Percentiles rank a stretch among this genome's conserved stretches.
Evolutionary conservation across 2,888 invertebrate species (phyloP).

Genomic region (Pheosia gnoma): DNA sequence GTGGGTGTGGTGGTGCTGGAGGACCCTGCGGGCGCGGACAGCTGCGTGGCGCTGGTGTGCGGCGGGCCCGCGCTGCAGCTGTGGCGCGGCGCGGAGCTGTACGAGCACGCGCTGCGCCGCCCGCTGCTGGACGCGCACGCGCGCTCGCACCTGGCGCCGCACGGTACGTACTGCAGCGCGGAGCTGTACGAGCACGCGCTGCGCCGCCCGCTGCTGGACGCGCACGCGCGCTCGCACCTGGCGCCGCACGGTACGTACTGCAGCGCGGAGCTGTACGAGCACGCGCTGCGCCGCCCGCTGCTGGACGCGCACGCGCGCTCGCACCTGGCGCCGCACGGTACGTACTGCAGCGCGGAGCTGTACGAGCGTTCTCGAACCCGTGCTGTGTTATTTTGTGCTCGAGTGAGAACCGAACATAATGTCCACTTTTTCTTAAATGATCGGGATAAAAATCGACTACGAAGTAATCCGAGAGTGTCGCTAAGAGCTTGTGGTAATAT

Average conservation of each 20-base stretch:
- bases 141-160: slow-evolving; percentile 38
- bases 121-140: slow-evolving; percentile 89
- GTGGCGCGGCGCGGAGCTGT: slow-evolving; percentile 90
- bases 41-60: slow-evolving; percentile 74
- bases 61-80: slow-evolving; percentile 93
- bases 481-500: too few relatives aligned
- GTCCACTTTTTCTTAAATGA: too few relatives aligned
- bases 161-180: slow-evolving; percentile 30
- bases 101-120: slow-evolving; percentile 89
- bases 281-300: slow-evolving; percentile 88
- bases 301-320: slow-evolving; percentile 86
- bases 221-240: too few relatives aligned
- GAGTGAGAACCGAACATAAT: too few relatives aligned
- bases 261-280: slow-evolving; percentile 85
- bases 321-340: slow-evolving; percentile 45
- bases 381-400: too few relatives aligned
- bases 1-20: slow-evolving; percentile 86
- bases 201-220: too few relatives aligned
- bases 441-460: too few relatives aligned
- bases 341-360: neutral
- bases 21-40: slow-evolving; percentile 16
- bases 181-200: neutral
- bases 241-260: neutral
- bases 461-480: too few relatives aligned
- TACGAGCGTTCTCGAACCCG: neutral